Evolutionary conservation across 2,113 vertebrate genomes (phyloP).

Genomic region (Odontesthes bonariensis): DNA sequence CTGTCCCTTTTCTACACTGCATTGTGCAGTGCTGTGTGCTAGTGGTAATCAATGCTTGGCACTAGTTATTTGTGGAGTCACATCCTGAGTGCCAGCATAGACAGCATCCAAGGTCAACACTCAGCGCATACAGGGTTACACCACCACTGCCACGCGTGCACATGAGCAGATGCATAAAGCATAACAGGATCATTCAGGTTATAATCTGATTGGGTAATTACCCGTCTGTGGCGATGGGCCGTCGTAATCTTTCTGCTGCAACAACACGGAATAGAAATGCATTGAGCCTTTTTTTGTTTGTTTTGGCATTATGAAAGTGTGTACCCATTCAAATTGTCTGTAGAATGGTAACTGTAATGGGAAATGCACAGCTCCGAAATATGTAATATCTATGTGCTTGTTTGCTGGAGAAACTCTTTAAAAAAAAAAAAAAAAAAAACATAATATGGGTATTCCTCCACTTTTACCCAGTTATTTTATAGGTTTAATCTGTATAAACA

Average conservation of each 20-base stretch:
- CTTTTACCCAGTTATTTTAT: background rate
- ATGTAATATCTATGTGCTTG: background rate
- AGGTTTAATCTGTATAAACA: background rate
- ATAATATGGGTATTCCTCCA: background rate
- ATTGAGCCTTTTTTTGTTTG: conserved; percentile 12
- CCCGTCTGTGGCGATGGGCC: conserved; percentile 24
- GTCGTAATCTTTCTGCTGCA: background rate
- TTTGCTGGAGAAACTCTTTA: background rate
- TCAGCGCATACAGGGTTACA: conserved; percentile 60
- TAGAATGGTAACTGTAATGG: background rate
- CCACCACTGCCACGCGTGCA: conserved; percentile 51
- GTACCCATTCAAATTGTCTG: background rate
- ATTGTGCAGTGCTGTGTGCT: conserved; percentile 57
- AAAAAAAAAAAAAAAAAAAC: too few species aligned
- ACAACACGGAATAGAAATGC: background rate
- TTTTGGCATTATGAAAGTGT: conserved; percentile 26
- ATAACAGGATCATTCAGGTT: conserved; percentile 35
- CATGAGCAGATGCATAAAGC: conserved; percentile 41
- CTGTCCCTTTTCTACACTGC: conserved; percentile 59
- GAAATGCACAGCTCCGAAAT: background rate
- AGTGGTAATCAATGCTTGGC: conserved; percentile 79
- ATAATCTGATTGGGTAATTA: conserved; percentile 42
- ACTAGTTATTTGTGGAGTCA: conserved; percentile 74
- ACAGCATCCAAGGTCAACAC: conserved; percentile 75
- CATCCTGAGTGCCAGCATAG: conserved; percentile 73